Percentiles rank a stretch among this genome's conserved stretches.
phyloP scores from a whole-genome alignment of 2,888 invertebrate genomes.

The Nomada fucata region DNA sequence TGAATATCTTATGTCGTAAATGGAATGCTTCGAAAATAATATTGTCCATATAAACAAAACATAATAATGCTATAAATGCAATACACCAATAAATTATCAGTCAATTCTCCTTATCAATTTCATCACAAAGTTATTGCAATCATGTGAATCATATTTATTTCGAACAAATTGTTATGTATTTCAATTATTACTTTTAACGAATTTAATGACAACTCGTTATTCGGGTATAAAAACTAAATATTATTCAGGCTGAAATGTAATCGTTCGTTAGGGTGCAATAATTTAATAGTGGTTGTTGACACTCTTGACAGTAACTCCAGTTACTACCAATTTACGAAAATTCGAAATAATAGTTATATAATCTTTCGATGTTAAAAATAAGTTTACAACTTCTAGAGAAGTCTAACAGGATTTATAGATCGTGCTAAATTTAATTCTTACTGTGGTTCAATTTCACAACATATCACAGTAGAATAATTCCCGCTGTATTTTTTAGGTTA shows the following conservation, averaged over 20 bases:
- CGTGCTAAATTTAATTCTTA: conserved; percentile 38
- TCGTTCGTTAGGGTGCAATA: conserved; percentile 29
- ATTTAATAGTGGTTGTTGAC: conserved; percentile 61
- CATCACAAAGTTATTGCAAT: conserved; percentile 1
- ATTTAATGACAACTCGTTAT: conserved; percentile 13
- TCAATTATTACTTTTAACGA: not conserved
- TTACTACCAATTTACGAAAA: conserved; percentile 44
- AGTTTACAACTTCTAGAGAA: conserved; percentile 32
- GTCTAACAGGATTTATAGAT: conserved; percentile 28
- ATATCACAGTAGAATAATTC: conserved; percentile 53
- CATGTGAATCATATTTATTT: not conserved
- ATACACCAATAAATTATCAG: not conserved
- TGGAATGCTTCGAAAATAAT: not conserved
- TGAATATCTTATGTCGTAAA: not conserved
- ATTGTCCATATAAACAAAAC: not conserved
- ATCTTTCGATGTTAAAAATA: conserved; percentile 31
- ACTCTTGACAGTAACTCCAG: conserved; percentile 65
- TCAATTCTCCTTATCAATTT: not conserved
- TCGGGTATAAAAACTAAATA: not conserved
- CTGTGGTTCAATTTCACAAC: conserved; percentile 52
- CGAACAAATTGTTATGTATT: not conserved
- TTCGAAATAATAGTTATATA: conserved; percentile 54
- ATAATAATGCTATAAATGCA: not conserved
- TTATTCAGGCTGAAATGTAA: not conserved
- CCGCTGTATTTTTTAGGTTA: conserved; percentile 78